Percentiles rank a stretch among this genome's conserved stretches.
phyloP scores from a whole-genome alignment of 1,140 invertebrate species.

The Leptestheria dahalacensis region DNA sequence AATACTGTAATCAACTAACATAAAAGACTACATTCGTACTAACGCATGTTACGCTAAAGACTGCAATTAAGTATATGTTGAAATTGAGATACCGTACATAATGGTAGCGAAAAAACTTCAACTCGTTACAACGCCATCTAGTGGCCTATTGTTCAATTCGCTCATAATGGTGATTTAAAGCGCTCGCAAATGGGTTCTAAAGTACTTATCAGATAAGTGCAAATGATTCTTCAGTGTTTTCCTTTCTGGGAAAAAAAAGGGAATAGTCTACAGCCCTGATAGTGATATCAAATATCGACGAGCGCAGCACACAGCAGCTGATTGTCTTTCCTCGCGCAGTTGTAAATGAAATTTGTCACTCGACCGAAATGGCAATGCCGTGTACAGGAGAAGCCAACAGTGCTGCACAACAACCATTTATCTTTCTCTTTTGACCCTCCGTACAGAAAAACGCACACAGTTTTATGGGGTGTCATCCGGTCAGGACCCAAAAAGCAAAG shows the following conservation, averaged over 20 bases:
- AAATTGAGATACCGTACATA: too few species aligned
- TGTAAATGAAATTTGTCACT: not conserved
- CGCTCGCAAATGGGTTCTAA: not conserved
- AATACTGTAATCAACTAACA: too few species aligned
- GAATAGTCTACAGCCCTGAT: too few species aligned
- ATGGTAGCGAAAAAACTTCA: too few species aligned
- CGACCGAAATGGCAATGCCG: not conserved
- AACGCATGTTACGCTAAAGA: too few species aligned
- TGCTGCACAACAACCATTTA: not conserved
- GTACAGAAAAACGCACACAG: not conserved
- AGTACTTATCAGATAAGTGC: not conserved
- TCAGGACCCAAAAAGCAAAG: not conserved
- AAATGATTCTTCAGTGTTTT: not conserved
- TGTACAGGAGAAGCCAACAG: not conserved
- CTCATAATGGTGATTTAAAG: not conserved
- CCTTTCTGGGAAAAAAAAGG: too few species aligned
- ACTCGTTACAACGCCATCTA: not conserved
- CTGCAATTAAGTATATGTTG: too few species aligned
- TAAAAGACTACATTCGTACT: too few species aligned
- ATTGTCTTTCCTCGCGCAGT: not conserved
- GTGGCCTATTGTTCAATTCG: not conserved
- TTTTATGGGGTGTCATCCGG: not conserved
- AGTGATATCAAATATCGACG: too few species aligned
- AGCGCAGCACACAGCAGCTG: not conserved
- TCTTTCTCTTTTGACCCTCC: not conserved